These are phyloP conservation scores for Rhopilema esculentum DNA, from an alignment of 30 jellyfish, hydroid and myxozoan species.

Conservation along the genomic window DNA sequence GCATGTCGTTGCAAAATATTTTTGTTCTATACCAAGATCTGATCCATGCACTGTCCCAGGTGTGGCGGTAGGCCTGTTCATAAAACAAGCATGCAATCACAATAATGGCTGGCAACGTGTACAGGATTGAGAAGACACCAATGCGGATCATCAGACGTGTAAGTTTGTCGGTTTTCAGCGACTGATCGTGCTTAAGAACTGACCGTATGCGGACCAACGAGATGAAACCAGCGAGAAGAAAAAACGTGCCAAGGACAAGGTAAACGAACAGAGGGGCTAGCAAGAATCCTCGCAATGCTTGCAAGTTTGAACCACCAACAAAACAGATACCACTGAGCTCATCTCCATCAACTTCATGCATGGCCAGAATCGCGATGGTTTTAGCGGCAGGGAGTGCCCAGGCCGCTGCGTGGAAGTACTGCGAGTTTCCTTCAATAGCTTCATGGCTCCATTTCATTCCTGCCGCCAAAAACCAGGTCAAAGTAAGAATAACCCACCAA, in stretches of 20 bases:
- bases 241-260: slow-evolving; percentile 91
- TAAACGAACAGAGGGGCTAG: slow-evolving; percentile 93
- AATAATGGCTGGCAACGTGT: slow-evolving; percentile 97
- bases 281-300: slow-evolving; percentile 95
- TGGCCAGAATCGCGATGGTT: slow-evolving; percentile 96
- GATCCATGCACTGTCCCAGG: slow-evolving; percentile 93
- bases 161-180: slow-evolving; percentile 93
- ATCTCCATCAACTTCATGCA: slow-evolving; percentile 98
- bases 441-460: slow-evolving; percentile 99
- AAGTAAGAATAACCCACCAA: slow-evolving; percentile 97
- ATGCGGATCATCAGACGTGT: slow-evolving; percentile 93
- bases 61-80: slow-evolving; percentile 91
- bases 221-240: slow-evolving; percentile 95
- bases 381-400: slow-evolving; percentile 99
- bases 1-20: slow-evolving; percentile 52
- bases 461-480: slow-evolving; percentile 98
- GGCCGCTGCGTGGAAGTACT: slow-evolving; percentile 99
- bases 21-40: slow-evolving; percentile 68
- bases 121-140: slow-evolving; percentile 94
- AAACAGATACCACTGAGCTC: slow-evolving; percentile 95
- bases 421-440: slow-evolving; percentile 96
- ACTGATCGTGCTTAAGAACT: slow-evolving; percentile 90
- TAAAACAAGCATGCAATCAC: slow-evolving; percentile 97
- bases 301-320: slow-evolving; percentile 96
- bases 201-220: slow-evolving; percentile 91